A percentile compares a stretch with the other conserved stretches of the same genome.
Evolutionary conservation across 2,113 vertebrate species (phyloP).

Genomic region (Pelecanus crispus): DNA sequence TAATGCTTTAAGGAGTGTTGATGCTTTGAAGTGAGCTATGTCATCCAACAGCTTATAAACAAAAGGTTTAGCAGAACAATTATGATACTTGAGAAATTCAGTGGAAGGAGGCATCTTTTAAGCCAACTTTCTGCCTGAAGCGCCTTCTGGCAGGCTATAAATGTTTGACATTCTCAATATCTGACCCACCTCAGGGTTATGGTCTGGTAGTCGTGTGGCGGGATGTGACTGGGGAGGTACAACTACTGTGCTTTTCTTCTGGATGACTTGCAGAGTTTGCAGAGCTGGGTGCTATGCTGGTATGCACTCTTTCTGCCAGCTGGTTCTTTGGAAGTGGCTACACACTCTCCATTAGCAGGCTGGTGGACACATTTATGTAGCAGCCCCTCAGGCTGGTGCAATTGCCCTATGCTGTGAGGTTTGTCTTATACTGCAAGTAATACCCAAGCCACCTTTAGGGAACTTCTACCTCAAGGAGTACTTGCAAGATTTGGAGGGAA

Average conservation of each 20-base stretch:
- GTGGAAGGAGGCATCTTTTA: conserved; percentile 18
- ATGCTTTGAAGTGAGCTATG: not conserved
- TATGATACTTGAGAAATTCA: conserved; percentile 39
- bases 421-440: not conserved
- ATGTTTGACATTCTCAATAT: not conserved
- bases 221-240: not conserved
- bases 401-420: not conserved
- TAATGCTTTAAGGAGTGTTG: not conserved
- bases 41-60: not conserved
- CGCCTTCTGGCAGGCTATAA: conserved; percentile 5
- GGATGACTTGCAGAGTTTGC: not conserved
- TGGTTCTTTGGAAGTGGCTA: not conserved
- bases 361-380: not conserved
- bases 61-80: not conserved
- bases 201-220: not conserved
- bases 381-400: not conserved
- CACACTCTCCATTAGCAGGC: not conserved
- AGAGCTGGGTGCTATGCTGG: not conserved
- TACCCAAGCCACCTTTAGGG: not conserved
- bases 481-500: not conserved
- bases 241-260: not conserved
- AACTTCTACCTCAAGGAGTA: not conserved
- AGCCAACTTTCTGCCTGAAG: conserved; percentile 38
- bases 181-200: conserved; percentile 12
- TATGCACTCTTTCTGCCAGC: not conserved